Conservation (phyloP, 2,797 vertebrate genomes). For the Paedocypris micromegethes region DNA sequence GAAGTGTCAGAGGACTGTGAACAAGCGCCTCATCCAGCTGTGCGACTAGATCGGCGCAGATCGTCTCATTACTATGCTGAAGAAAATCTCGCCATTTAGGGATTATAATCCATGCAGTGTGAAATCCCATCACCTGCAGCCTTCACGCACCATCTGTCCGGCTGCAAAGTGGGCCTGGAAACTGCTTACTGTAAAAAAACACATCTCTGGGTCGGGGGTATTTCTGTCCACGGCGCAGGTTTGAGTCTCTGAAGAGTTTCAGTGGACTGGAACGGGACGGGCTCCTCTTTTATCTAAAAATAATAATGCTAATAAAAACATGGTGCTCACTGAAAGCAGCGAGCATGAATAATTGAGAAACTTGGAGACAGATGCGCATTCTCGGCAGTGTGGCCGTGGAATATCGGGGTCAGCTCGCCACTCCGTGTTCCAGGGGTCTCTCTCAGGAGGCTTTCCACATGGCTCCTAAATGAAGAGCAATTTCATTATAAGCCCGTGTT, state of each 20-base stretch:
- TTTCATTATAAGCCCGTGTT: slow-evolving; percentile 7
- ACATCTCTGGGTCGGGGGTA: slow-evolving; percentile 1
- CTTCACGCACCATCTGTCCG: too few species aligned
- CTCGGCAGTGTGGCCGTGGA: slow-evolving; percentile 9
- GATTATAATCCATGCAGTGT: too few species aligned
- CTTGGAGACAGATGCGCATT: slow-evolving; percentile 16
- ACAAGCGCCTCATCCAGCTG: too few species aligned
- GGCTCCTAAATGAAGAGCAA: slow-evolving; percentile 13
- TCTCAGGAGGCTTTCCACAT: slow-evolving; percentile 31
- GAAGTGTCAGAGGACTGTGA: too few species aligned
- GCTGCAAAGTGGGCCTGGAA: background rate
- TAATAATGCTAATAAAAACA: slow-evolving; percentile 34
- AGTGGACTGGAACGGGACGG: background rate
- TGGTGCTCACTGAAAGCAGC: slow-evolving; percentile 18
- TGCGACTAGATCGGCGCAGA: too few species aligned
- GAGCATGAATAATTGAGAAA: slow-evolving; percentile 45
- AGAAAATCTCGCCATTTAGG: too few species aligned
- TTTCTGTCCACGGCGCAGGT: slow-evolving; percentile 3
- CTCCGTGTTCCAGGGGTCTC: slow-evolving; percentile 17
- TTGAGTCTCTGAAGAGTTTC: slow-evolving; percentile 2
- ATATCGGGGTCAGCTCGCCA: slow-evolving; percentile 42
- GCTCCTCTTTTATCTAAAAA: slow-evolving; percentile 33
- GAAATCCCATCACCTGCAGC: too few species aligned
- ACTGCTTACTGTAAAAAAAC: slow-evolving; percentile 9
- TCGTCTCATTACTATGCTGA: too few species aligned